Base-by-base conservation (phyloP, 1,140 invertebrate genomes). In the Lamellibrachia luymesi region DNA sequence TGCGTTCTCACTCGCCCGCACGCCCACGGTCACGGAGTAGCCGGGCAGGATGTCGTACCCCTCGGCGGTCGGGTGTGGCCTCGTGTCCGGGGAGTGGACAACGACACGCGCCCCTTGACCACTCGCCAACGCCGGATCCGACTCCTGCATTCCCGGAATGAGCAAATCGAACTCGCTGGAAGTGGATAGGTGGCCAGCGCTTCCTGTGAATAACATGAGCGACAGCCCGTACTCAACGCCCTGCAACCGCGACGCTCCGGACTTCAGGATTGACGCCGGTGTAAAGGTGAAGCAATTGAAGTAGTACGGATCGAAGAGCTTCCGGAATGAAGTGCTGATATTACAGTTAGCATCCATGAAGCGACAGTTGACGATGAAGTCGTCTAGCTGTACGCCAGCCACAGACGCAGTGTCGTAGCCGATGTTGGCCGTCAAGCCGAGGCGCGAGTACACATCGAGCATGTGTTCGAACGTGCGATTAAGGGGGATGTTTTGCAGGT, bases 241-340 rank as follows among this genome's bases (percentile, higher is more conserved):
- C 27, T 90, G 90, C 52, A 94, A 91, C n/a, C 93, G 89, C n/a
- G 92, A 92, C 90, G 93, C 51, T 38, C 90, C 64, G 13, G 92
- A 93, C 49, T 56, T 17, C 7, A 94, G 92, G 50, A 94, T 93
- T 4, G 51, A 50, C n/a, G 93, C 25, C 56, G 93, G 93, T 1
- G 93, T 17, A 91, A 94, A 94, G 8, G 93, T 94, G 93, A 92
- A 94, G 92, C 93, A 94, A 92, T 94, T 94, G 92, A 94, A 94
- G 92, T 64, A 94, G 91, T 94, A 94, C 2, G 93, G 93, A 91
- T 94, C 93, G 91, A 94, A 94, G 38, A 94, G 91, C 91, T 93
- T 91, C 25, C 56, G 64, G 89, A 94, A 94, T 38, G 92, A 64
- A 50, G 90, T 92, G 50, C 50, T 91, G 51, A 94, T 92, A 90